Conservation (phyloP, 1,140 invertebrate species). For the Capitella teleta region DNA sequence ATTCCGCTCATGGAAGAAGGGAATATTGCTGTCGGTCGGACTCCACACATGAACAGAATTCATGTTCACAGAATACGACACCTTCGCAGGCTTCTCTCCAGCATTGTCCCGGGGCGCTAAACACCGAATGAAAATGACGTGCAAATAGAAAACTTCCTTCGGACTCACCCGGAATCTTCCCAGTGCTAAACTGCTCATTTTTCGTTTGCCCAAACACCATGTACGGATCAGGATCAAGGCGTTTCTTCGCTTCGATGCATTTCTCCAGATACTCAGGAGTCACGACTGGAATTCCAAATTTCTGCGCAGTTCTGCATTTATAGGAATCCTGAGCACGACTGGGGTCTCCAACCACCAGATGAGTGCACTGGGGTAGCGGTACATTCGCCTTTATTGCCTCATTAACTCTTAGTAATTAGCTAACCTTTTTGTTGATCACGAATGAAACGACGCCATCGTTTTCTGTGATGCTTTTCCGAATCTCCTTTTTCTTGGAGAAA, state of each 20-base stretch:
- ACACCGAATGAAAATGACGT: not conserved
- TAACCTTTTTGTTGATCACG: constrained; percentile 30
- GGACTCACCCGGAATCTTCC: constrained; percentile 24
- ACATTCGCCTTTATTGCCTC: not conserved
- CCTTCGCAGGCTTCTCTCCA: too few species aligned
- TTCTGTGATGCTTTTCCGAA: constrained; percentile 24
- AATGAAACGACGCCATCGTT: constrained; percentile 30
- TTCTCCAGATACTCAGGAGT: constrained; percentile 25
- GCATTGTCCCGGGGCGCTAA: too few species aligned
- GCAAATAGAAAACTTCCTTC: not conserved
- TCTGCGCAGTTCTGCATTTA: constrained; percentile 25
- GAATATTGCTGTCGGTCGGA: not conserved
- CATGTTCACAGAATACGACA: not conserved
- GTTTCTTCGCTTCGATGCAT: constrained; percentile 15
- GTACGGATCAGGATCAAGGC: constrained; percentile 18
- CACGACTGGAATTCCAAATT: constrained; percentile 27
- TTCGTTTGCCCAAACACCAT: constrained; percentile 19
- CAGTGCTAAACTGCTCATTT: constrained; percentile 23
- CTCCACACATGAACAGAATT: not conserved
- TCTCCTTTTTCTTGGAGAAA: constrained; percentile 24
- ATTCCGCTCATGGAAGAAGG: not conserved
- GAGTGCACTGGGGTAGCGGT: constrained; percentile 3
- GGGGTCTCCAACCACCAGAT: constrained; percentile 21
- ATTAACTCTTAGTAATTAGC: not conserved
- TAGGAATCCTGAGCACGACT: constrained; percentile 20